phyloP scores from a whole-genome alignment of 2,888 invertebrate species.

The Caenorhabditis angaria region DNA sequence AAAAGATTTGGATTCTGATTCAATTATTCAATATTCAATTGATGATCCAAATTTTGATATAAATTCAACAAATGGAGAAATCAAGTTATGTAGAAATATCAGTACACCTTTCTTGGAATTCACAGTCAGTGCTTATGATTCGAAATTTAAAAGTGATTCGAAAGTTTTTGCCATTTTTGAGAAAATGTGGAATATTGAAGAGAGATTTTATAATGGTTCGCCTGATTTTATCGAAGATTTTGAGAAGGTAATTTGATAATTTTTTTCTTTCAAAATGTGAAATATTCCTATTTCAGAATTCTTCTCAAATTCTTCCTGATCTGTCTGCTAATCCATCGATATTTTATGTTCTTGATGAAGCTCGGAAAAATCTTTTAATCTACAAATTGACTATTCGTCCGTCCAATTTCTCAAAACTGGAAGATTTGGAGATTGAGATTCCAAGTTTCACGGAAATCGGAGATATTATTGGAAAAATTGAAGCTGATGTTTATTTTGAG shows the following conservation, averaged over 20 bases:
- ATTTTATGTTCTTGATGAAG: neutral
- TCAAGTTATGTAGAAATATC: neutral
- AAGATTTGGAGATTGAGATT: conserved; percentile 5
- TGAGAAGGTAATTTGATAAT: too few relatives aligned
- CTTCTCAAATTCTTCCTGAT: neutral
- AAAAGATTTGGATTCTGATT: neutral
- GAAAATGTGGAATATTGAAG: neutral
- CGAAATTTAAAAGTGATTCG: neutral
- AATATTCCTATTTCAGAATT: neutral
- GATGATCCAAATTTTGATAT: conserved; percentile 6
- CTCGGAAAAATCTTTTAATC: conserved; percentile 10
- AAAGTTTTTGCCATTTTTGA: neutral
- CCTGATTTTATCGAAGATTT: neutral
- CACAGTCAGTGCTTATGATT: conserved; percentile 13
- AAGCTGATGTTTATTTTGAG: neutral
- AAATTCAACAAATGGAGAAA: conserved; percentile 8
- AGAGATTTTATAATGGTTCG: neutral
- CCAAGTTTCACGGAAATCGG: neutral
- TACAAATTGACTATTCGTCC: conserved; percentile 15
- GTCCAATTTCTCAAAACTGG: conserved; percentile 19
- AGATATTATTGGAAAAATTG: neutral
- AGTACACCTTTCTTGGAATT: neutral
- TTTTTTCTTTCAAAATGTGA: neutral
- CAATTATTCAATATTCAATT: neutral
- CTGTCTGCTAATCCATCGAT: neutral